Conservation (phyloP, 2,797 vertebrate genomes). For the Sitta carolinensis region DNA sequence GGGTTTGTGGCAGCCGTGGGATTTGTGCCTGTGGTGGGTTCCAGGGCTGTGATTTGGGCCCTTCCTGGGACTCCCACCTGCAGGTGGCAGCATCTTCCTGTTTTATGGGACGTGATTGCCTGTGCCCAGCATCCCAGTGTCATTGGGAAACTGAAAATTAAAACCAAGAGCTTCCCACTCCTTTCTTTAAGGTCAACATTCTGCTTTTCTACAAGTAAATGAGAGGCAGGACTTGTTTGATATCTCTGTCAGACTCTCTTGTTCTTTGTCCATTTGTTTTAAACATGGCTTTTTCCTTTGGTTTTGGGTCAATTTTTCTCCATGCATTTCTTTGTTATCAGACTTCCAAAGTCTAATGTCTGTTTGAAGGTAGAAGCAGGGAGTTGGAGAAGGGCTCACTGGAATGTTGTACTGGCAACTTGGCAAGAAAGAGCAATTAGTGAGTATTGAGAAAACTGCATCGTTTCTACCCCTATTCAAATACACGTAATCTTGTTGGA, state of each 20-base stretch:
- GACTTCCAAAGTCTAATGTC: not conserved
- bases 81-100: constrained; percentile 79
- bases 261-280: not conserved
- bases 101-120: not conserved
- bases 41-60: not conserved
- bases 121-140: not conserved
- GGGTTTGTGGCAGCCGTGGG: fast-evolving
- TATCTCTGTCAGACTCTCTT: not conserved
- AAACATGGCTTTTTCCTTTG: not conserved
- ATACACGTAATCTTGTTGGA: not conserved
- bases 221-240: not conserved
- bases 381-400: not conserved
- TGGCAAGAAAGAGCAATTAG: not conserved
- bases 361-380: not conserved
- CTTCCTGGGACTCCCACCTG: constrained; percentile 11
- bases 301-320: not conserved
- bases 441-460: not conserved
- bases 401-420: not conserved
- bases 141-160: not conserved
- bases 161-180: not conserved
- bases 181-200: not conserved
- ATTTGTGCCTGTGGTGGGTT: fast-evolving
- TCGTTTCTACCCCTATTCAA: not conserved
- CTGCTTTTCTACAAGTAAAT: not conserved
- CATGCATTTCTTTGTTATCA: not conserved